Evolutionary conservation across 2,797 vertebrate genomes (phyloP).

Genomic region (Dicrostonyx torquatus): DNA sequence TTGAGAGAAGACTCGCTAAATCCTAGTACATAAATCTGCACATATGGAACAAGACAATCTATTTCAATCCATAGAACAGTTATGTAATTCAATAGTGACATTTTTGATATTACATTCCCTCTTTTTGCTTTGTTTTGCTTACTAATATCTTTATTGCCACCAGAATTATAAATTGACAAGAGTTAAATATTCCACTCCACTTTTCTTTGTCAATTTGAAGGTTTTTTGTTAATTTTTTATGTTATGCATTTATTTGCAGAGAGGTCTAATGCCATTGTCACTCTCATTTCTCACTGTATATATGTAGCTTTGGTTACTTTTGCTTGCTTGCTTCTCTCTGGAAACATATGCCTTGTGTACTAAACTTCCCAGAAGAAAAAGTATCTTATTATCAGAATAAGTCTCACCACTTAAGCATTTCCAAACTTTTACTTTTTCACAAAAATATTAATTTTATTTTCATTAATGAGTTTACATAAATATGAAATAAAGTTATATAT

Average conservation of each 20-base stretch:
- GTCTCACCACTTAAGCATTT: neutral
- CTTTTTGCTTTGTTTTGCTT: neutral
- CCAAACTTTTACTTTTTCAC: neutral
- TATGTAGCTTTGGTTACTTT: neutral
- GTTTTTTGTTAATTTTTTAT: no score
- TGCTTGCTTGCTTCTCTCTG: neutral
- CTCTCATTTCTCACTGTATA: neutral
- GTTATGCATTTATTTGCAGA: neutral
- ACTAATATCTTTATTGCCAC: neutral
- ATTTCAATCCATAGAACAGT: slow-evolving; percentile 8
- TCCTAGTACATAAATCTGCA: neutral
- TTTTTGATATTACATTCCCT: neutral
- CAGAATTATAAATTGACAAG: neutral
- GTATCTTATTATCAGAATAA: neutral
- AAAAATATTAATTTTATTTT: neutral
- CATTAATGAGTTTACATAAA: neutral
- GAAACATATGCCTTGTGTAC: no score
- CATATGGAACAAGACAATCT: neutral
- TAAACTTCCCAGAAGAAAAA: no score
- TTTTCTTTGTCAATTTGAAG: neutral
- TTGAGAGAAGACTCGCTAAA: neutral
- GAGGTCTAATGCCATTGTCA: neutral
- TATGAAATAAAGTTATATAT: slow-evolving; percentile 14
- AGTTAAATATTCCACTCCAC: neutral
- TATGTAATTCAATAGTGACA: neutral